Conservation (phyloP, 1,140 invertebrate species). For the Zaprionus ghesquierei region DNA sequence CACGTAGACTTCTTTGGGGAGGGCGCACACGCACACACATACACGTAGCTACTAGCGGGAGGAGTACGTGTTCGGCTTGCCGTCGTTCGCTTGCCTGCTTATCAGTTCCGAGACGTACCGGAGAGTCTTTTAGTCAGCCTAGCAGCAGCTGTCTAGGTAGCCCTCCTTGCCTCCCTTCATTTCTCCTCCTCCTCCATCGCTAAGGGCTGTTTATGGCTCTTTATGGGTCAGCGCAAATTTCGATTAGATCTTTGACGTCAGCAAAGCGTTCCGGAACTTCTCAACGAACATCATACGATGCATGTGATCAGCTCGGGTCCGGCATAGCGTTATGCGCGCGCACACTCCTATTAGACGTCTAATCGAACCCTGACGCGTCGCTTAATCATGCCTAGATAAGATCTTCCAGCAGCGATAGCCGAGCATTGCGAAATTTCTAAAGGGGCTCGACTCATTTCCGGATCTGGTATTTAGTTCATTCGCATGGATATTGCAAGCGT, state of each 20-base stretch:
- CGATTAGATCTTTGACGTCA: slow-evolving; percentile 70
- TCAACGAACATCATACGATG: slow-evolving; percentile 60
- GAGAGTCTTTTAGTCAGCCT: slow-evolving; percentile 38
- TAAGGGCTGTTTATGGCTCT: slow-evolving; percentile 47
- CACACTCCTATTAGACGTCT: not conserved
- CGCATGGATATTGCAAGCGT: not conserved
- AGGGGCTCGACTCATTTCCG: slow-evolving; percentile 71
- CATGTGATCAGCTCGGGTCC: slow-evolving; percentile 42
- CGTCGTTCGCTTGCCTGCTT: slow-evolving; percentile 21
- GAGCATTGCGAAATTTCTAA: slow-evolving; percentile 31
- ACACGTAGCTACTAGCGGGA: not conserved
- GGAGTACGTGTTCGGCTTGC: slow-evolving; percentile 57
- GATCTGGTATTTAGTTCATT: slow-evolving; percentile 15
- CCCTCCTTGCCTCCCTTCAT: too few relatives aligned
- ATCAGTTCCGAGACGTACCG: slow-evolving; percentile 27
- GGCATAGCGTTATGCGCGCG: not conserved
- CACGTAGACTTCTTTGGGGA: slow-evolving; percentile 54
- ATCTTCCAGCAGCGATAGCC: slow-evolving; percentile 17
- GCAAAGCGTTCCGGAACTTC: slow-evolving; percentile 47
- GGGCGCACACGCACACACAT: not conserved
- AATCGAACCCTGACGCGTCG: not conserved
- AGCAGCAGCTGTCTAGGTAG: slow-evolving; percentile 26
- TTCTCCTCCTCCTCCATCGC: not conserved
- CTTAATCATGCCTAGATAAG: slow-evolving; percentile 22
- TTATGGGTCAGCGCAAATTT: slow-evolving; percentile 62